These are phyloP conservation scores for Telenomus remus DNA, from an alignment of 1,140 invertebrate species.

Conservation along the genomic window DNA sequence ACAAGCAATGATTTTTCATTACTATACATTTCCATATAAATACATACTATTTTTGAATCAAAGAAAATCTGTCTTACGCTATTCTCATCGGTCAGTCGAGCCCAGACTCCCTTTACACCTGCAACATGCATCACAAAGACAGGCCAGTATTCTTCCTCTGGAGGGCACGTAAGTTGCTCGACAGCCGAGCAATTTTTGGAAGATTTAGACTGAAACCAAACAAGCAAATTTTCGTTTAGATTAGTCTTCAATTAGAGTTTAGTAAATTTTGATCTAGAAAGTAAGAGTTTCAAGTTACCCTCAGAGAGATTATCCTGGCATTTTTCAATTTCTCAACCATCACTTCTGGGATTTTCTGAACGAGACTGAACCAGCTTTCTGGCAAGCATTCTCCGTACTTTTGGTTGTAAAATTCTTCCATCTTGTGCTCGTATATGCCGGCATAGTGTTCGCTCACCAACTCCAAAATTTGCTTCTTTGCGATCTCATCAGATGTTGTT, in stretches of 20 bases:
- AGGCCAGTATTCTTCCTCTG: conserved; percentile 18
- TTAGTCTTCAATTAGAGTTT: too few relatives aligned
- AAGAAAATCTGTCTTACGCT: conserved; percentile 14
- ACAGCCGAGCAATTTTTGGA: background rate
- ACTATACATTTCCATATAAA: background rate
- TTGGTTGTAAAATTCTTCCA: conserved; percentile 70
- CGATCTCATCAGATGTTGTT: conserved; percentile 51
- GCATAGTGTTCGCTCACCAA: conserved; percentile 75
- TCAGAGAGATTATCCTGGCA: too few relatives aligned
- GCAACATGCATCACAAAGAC: conserved; percentile 5
- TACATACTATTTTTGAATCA: background rate
- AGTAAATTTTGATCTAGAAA: too few relatives aligned
- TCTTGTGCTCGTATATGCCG: conserved; percentile 70
- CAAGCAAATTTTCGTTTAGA: too few relatives aligned
- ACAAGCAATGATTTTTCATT: background rate
- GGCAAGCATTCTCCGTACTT: conserved; percentile 77
- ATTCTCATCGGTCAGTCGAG: conserved; percentile 31
- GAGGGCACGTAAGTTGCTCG: conserved; percentile 9
- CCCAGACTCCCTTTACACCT: conserved; percentile 19
- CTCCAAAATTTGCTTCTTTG: conserved; percentile 70
- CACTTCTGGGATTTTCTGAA: too few relatives aligned
- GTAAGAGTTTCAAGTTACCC: too few relatives aligned
- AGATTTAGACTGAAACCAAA: too few relatives aligned
- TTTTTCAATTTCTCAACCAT: too few relatives aligned
- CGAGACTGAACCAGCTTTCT: conserved; percentile 76